Evolutionary conservation across 2,113 vertebrate genomes (phyloP).

Genomic region (Eulemur macaco): DNA sequence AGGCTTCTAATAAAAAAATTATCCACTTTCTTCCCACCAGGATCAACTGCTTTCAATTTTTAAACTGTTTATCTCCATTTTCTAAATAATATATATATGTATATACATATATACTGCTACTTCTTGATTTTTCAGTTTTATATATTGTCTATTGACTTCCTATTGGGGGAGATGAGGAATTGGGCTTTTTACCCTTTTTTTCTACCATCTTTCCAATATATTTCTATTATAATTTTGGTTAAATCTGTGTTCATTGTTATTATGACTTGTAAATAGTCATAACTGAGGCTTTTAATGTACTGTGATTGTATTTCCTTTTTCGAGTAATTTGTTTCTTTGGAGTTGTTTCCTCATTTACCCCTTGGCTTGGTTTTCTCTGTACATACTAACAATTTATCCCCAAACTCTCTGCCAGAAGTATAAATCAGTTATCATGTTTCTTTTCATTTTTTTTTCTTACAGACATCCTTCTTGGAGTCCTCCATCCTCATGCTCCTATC

Average conservation of each 20-base stretch:
- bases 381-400: background rate
- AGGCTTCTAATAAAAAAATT: background rate
- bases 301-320: background rate
- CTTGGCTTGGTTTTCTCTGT: background rate
- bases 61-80: background rate
- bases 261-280: background rate
- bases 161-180: background rate
- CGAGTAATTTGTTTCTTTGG: background rate
- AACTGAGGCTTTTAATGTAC: background rate
- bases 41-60: background rate
- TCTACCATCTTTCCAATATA: background rate
- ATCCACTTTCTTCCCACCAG: background rate
- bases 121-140: background rate
- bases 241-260: background rate
- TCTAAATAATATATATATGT: background rate
- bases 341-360: background rate
- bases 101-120: background rate
- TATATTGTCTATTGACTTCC: background rate
- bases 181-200: background rate
- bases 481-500: background rate
- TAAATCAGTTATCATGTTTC: background rate
- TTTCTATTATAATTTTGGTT: background rate
- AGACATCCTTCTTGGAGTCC: background rate
- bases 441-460: background rate
- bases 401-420: background rate